Evolutionary conservation across 1,140 invertebrate genomes (phyloP), one percentile per base, ranked within the genome.

Genomic region (Drosophila sturtevanti): DNA sequence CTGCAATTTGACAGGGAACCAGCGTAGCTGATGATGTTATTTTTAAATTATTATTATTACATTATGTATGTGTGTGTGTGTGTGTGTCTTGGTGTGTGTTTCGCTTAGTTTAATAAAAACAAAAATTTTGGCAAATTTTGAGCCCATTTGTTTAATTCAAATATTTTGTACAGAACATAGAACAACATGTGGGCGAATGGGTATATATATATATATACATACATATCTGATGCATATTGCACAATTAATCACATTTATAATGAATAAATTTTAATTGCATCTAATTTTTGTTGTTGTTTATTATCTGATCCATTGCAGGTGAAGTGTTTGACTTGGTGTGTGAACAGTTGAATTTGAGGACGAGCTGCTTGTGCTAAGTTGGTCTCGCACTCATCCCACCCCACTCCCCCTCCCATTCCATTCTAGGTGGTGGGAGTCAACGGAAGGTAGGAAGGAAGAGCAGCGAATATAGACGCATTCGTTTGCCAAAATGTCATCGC

Each of bases 401-500:
- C 4, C 7, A 7, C 16, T n/a, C 41, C 7, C 14, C 12, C 14
- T 4, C 35, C n/a, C n/a, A n/a, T n/a, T n/a, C 41, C 16, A 18
- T 18, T 18, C 16, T 16, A 44, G 41, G 41, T 44, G 41, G 41
- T 18, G 16, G 68, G 24, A 24, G 41, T 35, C 38, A 14, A 34
- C 34, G 27, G 54, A 62, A 62, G 66, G 52, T 10, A 16, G 5
- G 5, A 41, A 10, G 60, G 4, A 31, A 31, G 27, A 31, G 27
- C 22, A 16, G 24, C 24, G 56, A 55, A 35, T 27, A 34, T 38
- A 61, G 64, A 64, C 51, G 55, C 37, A 51, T 58, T 41, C 14
- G 58, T 41, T 35, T 56, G 64, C 31, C 68, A 79, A 87, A 54
- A 87, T 87, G 84, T 87, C 84, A 73, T 87, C 84, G 77, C 77